A percentile compares a stretch with the other conserved stretches of the same genome.
Evolutionary conservation across 2,888 invertebrate species (phyloP).

Genomic region (Tachina fera): DNA sequence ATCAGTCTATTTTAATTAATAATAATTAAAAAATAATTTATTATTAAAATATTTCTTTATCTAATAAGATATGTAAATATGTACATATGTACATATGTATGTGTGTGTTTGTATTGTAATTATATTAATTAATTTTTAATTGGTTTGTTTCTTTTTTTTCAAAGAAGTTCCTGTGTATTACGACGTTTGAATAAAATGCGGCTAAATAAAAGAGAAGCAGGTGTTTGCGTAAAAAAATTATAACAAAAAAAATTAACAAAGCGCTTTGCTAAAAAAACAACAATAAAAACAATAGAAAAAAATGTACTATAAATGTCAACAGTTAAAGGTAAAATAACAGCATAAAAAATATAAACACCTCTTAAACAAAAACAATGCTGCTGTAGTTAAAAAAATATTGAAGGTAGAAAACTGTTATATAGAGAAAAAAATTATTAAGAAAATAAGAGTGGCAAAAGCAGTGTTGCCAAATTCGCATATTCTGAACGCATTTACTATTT

Average conservation of each 20-base stretch:
- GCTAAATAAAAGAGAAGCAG: constrained; percentile 11
- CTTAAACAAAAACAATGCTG: constrained; percentile 70
- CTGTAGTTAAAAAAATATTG: constrained; percentile 41
- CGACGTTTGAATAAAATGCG: background rate
- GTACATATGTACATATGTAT: too few species aligned
- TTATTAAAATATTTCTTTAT: too few species aligned
- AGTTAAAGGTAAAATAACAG: constrained; percentile 19
- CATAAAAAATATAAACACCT: constrained; percentile 16
- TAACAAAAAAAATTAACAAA: constrained; percentile 10
- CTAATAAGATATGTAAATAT: too few species aligned
- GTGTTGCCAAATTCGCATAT: too few species aligned
- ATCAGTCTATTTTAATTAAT: too few species aligned
- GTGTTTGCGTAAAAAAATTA: constrained; percentile 29
- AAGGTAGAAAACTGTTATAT: constrained; percentile 5
- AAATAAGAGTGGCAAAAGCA: constrained; percentile 15
- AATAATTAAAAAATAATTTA: too few species aligned
- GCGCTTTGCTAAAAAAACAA: constrained; percentile 37
- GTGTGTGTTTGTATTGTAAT: background rate
- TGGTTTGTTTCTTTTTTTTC: constrained; percentile 6
- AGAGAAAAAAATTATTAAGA: constrained; percentile 4
- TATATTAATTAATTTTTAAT: background rate
- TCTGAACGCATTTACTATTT: too few species aligned
- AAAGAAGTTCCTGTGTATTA: constrained; percentile 51
- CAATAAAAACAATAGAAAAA: constrained; percentile 59
- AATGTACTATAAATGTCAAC: constrained; percentile 51